Conservation (phyloP, 1,140 invertebrate species). For the Diabrotica undecimpunctata region DNA sequence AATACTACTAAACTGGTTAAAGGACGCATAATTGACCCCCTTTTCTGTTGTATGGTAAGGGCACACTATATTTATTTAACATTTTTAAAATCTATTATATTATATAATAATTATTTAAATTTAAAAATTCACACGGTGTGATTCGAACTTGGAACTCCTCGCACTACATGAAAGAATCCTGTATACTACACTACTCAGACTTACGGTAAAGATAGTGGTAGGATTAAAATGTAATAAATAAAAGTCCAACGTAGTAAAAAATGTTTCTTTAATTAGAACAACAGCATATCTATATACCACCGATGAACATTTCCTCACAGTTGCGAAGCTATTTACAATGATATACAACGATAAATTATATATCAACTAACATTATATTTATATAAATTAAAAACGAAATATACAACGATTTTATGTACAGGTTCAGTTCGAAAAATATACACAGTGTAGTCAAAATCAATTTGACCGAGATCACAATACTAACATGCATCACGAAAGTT, state of each 20-base stretch:
- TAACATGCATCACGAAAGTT: conserved; percentile 8
- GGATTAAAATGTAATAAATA: not conserved
- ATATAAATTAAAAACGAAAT: conserved; percentile 22
- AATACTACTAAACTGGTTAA: no score
- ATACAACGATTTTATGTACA: conserved; percentile 23
- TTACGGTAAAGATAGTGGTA: no score
- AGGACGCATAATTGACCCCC: no score
- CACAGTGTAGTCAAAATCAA: conserved; percentile 16
- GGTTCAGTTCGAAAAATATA: conserved; percentile 19
- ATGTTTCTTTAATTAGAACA: conserved; percentile 17
- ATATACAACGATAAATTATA: conserved; percentile 16
- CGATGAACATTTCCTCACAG: conserved; percentile 20
- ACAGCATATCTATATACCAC: conserved; percentile 19
- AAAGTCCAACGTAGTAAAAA: conserved; percentile 4
- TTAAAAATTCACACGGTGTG: no score
- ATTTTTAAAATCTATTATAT: no score
- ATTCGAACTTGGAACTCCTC: no score
- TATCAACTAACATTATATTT: conserved; percentile 14
- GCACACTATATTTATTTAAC: no score
- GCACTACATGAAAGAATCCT: no score
- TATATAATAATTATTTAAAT: no score
- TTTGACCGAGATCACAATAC: conserved; percentile 21
- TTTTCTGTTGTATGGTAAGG: no score
- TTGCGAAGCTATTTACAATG: conserved; percentile 21
- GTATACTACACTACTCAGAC: no score